Evolutionary conservation across 2,113 vertebrate genomes (phyloP).

Genomic region (Mohoua ochrocephala): DNA sequence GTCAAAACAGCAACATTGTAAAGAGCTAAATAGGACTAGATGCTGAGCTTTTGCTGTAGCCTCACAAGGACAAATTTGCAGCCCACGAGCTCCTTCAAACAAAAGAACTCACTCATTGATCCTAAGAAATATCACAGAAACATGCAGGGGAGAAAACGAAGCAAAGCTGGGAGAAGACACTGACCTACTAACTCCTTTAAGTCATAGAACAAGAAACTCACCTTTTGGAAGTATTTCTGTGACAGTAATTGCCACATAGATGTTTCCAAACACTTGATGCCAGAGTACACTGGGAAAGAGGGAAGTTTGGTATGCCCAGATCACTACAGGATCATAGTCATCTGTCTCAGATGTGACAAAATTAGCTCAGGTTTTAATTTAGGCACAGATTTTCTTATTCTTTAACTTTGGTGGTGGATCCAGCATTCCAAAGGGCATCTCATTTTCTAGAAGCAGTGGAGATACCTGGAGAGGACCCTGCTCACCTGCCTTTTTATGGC

Average conservation of each 20-base stretch:
- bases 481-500: not conserved
- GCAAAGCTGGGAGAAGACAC: not conserved
- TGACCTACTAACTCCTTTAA: not conserved
- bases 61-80: not conserved
- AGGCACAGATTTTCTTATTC: not conserved
- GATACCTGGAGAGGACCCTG: not conserved
- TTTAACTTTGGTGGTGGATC: not conserved
- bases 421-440: not conserved
- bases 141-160: fast-evolving
- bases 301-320: not conserved
- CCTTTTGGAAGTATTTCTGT: not conserved
- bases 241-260: fast-evolving
- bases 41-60: not conserved
- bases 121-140: not conserved
- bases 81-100: not conserved
- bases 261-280: not conserved
- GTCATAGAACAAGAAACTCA: not conserved
- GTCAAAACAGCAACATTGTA: not conserved
- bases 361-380: not conserved
- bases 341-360: fast-evolving
- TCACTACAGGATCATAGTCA: not conserved
- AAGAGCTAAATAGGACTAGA: not conserved
- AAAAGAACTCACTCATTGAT: not conserved
- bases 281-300: not conserved
- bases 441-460: not conserved